Evolutionary conservation across 2,888 invertebrate genomes (phyloP), one percentile per base, ranked within the genome.

Genomic region (Leptodirus hochenwartii): DNA sequence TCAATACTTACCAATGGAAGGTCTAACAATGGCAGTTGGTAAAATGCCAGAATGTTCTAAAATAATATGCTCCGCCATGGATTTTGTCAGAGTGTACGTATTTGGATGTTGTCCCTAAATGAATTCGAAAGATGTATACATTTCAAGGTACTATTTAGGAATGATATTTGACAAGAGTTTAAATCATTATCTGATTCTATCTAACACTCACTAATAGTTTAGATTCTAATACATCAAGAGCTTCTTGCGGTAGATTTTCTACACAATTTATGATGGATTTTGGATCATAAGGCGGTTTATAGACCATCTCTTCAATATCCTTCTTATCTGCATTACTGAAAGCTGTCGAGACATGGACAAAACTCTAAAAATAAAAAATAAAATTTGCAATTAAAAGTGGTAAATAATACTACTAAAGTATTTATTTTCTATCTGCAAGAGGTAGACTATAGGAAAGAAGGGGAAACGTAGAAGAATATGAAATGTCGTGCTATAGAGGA

Each of bases 31-130:
- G 37, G 82, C 80, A 4, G 85, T 69, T 0, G 95, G 93, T 24
- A 96, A 55, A 6, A 66, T 62, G 0, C 66, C 61, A 36, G 75
- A 78, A 48, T 78, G 74, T 24, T 61, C 59, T 30, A 66, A 52
- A 5, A 95, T 69, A 29, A 90, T 66, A 35, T 79, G 70, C 48
- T 96, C 95, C 0, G 91, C 93, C 38, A 95, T 59, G 2, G 88
- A 80, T 58, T 96, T 96, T 3, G 95, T 93, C 47, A 85, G 66
- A 0, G 93, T 95, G 59, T 96, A 96, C 0, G 93, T 91, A 50
- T 96, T 96, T 0, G 95, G 95, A 46, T 88, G 82, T 15, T 71
- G 71, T 2, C 79, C 80, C 38, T 43, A 30, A 15, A 35, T 25
- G 22, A 26, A 13, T 3, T 9, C 8, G 8, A 9, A 24, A 9